Base-by-base conservation (phyloP, 2,113 vertebrate genomes). In the Numida meleagris region DNA sequence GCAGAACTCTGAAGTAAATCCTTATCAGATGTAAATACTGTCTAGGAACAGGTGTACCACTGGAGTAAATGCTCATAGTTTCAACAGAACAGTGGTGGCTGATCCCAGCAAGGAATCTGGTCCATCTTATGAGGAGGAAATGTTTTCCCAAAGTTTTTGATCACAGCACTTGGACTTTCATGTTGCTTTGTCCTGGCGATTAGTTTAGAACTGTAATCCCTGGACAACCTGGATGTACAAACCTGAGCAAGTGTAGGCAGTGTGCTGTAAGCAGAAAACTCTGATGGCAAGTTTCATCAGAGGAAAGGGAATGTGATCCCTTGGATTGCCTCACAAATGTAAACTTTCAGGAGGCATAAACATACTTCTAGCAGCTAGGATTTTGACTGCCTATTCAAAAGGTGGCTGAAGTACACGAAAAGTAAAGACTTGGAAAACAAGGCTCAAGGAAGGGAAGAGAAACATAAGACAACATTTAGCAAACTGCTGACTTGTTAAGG, bases 281-380 rank as follows among this genome's bases (percentile, higher is more conserved):
- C 51, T 84, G 58, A 29, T 59, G 15, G 21, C 50, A 0, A 0
- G 8, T 40, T 67, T 23, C 12, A 58, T 42, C 21, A 13, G 48
- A 68, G 40, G 25, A 46, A 81, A 72, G 25, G 43, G 19, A 88
- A 21, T 34, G 25, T 17, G 18, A 9, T 81, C 34, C 18, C 18
- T 58, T 62, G 51, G 10, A 25, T 85, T 50, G 31, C 15, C 14
- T 14, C 5, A 7, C 11, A 78, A 48, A 21, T 5, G 20, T 24
- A 57, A 42, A 23, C 18, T 19, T 85, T 51, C 46, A 43, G 66
- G 73, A 68, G 42, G 23, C 2, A 10, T 2, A 10, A 53, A 36
- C 0, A 0, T 38, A 5, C 21, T 46, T 84, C n/a, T 19, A 42
- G 16, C 38, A 72, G 5, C n/a, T 36, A 19, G 19, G 27, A 46